Evolutionary conservation across 2,888 invertebrate species (phyloP), one percentile per base, ranked within the genome.

Genomic region (Chorisops tibialis): DNA sequence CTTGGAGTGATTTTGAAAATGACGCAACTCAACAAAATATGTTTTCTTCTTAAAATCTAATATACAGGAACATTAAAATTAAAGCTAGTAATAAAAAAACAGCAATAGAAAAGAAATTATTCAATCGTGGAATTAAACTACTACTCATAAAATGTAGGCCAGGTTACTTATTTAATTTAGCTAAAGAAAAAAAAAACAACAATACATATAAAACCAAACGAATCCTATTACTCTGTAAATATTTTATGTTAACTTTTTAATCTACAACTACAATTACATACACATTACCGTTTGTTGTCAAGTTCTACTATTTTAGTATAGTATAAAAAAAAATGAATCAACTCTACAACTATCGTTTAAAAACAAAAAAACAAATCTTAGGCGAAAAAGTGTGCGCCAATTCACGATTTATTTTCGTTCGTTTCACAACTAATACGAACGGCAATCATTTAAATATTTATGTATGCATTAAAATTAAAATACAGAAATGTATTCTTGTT

Each of bases 1-100:
- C 98, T 18, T 99, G 98, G 96, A 90, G 88, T 70, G 94, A 96
- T 75, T 99, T 99, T 79, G 77, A 77, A 76, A 89, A 87, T 73
- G 91, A 92, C 77, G 81, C 87, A 63, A 84, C 88, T 67, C 91
- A 91, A 74, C 89, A 89, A 75, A 90, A 89, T 72, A 80, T 87
- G 79, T 87, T 87, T 79, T 75, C 73, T 67, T 70, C 72, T 66
- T 78, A 69, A 68, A 50, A 50, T 18, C 11, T 9, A 9, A 7
- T 3, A 37, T 16, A 41, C 41, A 41, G 3, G 48, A 21, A 48
- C 4, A 18, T 45, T 5, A 45, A 16, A 48, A 22, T 22, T 48
- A 22, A 22, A n/a, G 2, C 12, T 41, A 48, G 5, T 48, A n/a
- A n/a, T 48, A 12, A 48, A 21, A 21, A 38, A 39, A 18, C 6